These are phyloP conservation scores for Pediacus dermestoides DNA, from an alignment of 2,888 invertebrate genomes.

Conservation along the genomic window DNA sequence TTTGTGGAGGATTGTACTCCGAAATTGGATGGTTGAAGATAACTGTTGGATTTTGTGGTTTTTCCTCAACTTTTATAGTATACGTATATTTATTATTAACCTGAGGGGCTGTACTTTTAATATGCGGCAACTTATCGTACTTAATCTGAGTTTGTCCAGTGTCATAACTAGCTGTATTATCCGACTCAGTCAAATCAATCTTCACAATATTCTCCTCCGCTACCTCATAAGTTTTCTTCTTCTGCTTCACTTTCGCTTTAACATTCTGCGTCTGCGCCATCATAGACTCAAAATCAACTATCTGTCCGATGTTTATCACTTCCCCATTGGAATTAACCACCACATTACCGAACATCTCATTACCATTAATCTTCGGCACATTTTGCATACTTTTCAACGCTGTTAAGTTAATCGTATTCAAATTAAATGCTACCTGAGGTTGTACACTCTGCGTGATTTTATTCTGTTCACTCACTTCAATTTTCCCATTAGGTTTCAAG, in stretches of 20 bases:
- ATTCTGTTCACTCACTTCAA: slow-evolving; percentile 15
- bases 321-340: slow-evolving; percentile 45
- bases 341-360: slow-evolving; percentile 39
- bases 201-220: slow-evolving; percentile 34
- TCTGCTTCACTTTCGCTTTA: slow-evolving; percentile 13
- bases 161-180: slow-evolving; percentile 24
- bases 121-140: slow-evolving; percentile 33
- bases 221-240: slow-evolving; percentile 10
- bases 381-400: slow-evolving; percentile 30
- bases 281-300: slow-evolving; percentile 39
- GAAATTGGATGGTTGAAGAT: slow-evolving; percentile 33
- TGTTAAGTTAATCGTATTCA: slow-evolving; percentile 38
- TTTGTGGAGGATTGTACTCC: slow-evolving; percentile 32
- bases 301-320: slow-evolving; percentile 41
- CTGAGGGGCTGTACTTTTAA: slow-evolving; percentile 29
- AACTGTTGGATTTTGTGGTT: slow-evolving; percentile 27
- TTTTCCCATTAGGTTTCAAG: slow-evolving; percentile 22
- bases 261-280: slow-evolving; percentile 19
- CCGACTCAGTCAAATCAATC: slow-evolving; percentile 39
- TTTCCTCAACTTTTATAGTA: slow-evolving; percentile 30
- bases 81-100: slow-evolving; percentile 32
- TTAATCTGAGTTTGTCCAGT: slow-evolving; percentile 22
- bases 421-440: slow-evolving; percentile 34
- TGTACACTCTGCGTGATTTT: slow-evolving; percentile 13
- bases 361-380: slow-evolving; percentile 29